Base-by-base conservation (phyloP, 1,140 invertebrate genomes). In the Calliopsis andreniformis region DNA sequence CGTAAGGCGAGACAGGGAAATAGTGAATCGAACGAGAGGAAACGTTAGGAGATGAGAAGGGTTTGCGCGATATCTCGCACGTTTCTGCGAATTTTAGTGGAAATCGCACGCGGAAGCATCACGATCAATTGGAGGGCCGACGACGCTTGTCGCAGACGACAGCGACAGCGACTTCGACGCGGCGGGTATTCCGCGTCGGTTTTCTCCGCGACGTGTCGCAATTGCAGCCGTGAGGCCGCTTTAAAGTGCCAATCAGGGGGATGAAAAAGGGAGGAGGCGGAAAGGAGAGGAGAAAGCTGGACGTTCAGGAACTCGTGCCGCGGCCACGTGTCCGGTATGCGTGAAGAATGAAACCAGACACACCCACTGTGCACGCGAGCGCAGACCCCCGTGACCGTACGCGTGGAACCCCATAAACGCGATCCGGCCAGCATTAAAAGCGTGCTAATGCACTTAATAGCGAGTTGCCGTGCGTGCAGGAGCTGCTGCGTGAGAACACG, bases 361-460 rank as follows among this genome's bases (percentile, higher is more conserved):
- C 80, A 83, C 76, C 64, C 80, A 68, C 75, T 30, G 70, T 53
- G 68, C 64, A 64, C 51, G 82, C 78, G 79, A 76, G 69, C 56
- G 79, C 66, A 20, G 51, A 59, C 64, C 83, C 82, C 67, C 75
- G 47, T 53, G 63, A 75, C 51, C 51, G 71, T 66, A 51, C 51
- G 70, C 47, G 61, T 70, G 30, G 55, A 63, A 56, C 71, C 67
- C 77, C 69, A 76, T 71, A 72, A 82, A 83, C 64, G 76, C 76
- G 71, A 73, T 56, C 68, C 45, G 43, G 42, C 47, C 35, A 58
- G 77, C 80, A 86, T 89, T 89, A 90, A 91, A 90, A 85, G 82
- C 73, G 87, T 84, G 86, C 87, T 91, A 90, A 91, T 90, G 86
- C 87, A 88, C 87, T 90, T 92, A 92, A 92, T 89, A 87, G 87